Percentiles rank a stretch among this genome's conserved stretches.
phyloP scores from a whole-genome alignment of 1,140 invertebrate species.

The Saccostrea echinata region DNA sequence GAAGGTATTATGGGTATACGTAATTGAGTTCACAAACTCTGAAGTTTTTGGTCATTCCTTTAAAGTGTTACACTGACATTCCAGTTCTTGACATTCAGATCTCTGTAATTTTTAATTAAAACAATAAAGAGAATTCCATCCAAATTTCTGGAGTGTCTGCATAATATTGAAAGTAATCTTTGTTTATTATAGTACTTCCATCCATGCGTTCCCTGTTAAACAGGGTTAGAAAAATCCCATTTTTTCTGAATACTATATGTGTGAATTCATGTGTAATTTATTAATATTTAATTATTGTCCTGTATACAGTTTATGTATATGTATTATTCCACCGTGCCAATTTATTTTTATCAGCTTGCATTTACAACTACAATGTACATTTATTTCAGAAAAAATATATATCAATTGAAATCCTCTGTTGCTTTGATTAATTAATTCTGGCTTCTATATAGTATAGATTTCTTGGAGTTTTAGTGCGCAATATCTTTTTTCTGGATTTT shows the following conservation, averaged over 20 bases:
- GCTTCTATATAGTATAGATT: background rate
- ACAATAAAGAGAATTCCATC: background rate
- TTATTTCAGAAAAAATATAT: conserved; percentile 8
- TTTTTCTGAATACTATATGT: background rate
- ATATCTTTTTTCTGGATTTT: background rate
- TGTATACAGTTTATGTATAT: conserved; percentile 10
- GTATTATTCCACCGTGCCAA: conserved; percentile 25
- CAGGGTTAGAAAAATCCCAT: background rate
- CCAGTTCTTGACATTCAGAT: background rate
- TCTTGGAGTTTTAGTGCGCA: background rate
- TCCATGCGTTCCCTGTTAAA: background rate
- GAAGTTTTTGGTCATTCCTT: background rate
- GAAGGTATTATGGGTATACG: background rate
- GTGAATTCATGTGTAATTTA: conserved; percentile 12
- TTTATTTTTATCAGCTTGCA: background rate
- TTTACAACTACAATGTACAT: background rate
- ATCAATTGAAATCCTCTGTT: background rate
- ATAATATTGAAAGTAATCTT: background rate
- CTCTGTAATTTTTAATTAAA: background rate
- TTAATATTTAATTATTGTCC: background rate
- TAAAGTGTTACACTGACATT: background rate
- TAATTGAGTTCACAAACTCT: background rate
- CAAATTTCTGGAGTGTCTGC: background rate
- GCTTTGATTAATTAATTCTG: background rate
- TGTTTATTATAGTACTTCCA: background rate